Evolutionary conservation across 2,888 invertebrate genomes (phyloP), one percentile per base, ranked within the genome.

Genomic region (Tenthredo amoena): DNA sequence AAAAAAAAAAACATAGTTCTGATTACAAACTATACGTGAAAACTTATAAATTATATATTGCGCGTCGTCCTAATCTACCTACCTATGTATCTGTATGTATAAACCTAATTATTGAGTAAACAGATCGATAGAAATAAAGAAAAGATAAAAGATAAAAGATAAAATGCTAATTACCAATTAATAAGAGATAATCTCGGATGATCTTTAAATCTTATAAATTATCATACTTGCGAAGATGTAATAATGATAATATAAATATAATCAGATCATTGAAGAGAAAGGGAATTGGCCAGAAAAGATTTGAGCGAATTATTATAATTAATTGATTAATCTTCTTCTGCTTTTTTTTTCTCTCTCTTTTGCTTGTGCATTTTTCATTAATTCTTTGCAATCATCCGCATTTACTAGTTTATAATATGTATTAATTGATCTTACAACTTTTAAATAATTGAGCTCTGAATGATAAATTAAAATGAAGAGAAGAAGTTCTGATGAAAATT

Each of bases 21-120:
- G 40, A 40, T 9, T 40, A 26, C 26, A 62, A 12, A 62, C 21
- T 21, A 21, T 21, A 21, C 21, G 12, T 15, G 3, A 62, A 26
- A 26, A 26, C 62, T 62, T 62, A 62, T 62, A 62, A 62, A 62
- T 62, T 47, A 47, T 62, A 62, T 62, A 62, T 62, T 62, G 62
- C 62, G 62, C 26, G 62, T 18, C 21, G 9, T 62, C 26, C 26
- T 62, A 62, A 58, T n/a, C 18, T 26, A 62, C 47, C 12, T 43
- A 43, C 12, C 47, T 47, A 47, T 47, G 0, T 58, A 34, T 18
- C 12, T 18, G 15, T 34, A 37, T 1, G 37, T 71, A 71, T n/a
- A 37, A 12, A 37, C 34, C 26, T 21, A 58, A 62, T 37, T 5
- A 37, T 71, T 18, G 37, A 37, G 34, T 34, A 18, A 34, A 37